Conservation (phyloP, 1,140 invertebrate species). For the Oedothorax gibbosus region DNA sequence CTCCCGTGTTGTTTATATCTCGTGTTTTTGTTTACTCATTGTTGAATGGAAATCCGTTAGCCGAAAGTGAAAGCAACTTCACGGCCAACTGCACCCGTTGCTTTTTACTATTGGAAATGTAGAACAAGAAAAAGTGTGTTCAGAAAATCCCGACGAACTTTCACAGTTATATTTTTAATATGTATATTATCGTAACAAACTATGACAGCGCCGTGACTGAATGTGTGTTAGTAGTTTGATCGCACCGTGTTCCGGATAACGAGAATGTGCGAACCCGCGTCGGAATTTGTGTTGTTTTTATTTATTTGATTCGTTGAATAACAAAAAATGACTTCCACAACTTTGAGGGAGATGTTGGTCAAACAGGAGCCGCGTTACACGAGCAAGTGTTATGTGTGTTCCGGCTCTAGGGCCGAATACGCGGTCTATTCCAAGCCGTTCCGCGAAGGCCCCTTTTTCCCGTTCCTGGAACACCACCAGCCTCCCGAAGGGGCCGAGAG, state of each 20-base stretch:
- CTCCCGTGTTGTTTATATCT: slow-evolving; percentile 49
- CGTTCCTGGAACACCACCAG: slow-evolving; percentile 88
- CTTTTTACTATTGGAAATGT: neutral
- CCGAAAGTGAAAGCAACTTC: neutral
- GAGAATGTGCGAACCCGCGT: neutral
- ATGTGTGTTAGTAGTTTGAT: neutral
- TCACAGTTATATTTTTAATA: no score
- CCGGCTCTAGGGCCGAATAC: slow-evolving; percentile 67
- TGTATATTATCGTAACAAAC: neutral
- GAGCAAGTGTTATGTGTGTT: slow-evolving; percentile 84
- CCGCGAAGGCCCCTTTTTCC: slow-evolving; percentile 82
- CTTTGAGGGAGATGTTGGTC: slow-evolving; percentile 52
- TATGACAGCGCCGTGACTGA: slow-evolving; percentile 50
- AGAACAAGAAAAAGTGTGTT: no score
- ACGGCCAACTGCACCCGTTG: neutral
- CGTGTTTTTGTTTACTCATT: slow-evolving; percentile 53
- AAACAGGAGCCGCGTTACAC: slow-evolving; percentile 44
- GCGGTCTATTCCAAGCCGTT: slow-evolving; percentile 56
- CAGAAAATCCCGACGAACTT: no score
- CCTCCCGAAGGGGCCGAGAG: slow-evolving; percentile 79
- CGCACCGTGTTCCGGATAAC: neutral
- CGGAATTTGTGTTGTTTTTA: neutral
- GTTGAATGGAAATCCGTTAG: slow-evolving; percentile 11
- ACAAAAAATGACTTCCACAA: slow-evolving; percentile 55
- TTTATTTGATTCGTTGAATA: neutral